Evolutionary conservation across 2,888 invertebrate species (phyloP).

Genomic region (Leptopilina myrica): DNA sequence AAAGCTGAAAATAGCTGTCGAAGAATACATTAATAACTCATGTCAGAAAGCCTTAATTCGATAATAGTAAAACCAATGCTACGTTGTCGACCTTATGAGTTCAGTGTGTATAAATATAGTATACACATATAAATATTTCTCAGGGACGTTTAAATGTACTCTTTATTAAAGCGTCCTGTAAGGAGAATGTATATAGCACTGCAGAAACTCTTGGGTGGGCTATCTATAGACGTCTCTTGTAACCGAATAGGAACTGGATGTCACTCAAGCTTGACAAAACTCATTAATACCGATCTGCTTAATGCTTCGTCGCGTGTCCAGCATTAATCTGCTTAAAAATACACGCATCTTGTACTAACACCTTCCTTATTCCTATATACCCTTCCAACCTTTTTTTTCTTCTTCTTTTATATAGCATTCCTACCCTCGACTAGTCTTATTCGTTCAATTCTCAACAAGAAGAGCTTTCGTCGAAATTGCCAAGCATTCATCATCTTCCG

Average conservation of each 20-base stretch:
- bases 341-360: constrained; percentile 46
- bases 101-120: constrained; percentile 31
- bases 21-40: constrained; percentile 31
- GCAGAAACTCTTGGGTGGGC: constrained; percentile 72
- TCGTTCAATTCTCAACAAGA: constrained; percentile 20
- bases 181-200: constrained; percentile 62
- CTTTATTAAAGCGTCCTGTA: constrained; percentile 43
- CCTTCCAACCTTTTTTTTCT: no score
- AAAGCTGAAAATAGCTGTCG: constrained; percentile 29
- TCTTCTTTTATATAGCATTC: neutral
- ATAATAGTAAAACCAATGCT: constrained; percentile 23
- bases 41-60: neutral
- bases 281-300: constrained; percentile 76
- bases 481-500: constrained; percentile 14
- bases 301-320: constrained; percentile 74
- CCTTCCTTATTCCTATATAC: neutral
- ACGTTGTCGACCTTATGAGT: neutral
- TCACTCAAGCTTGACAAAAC: constrained; percentile 75
- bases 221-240: constrained; percentile 74
- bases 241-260: constrained; percentile 73
- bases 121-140: constrained; percentile 42
- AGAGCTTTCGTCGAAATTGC: constrained; percentile 17
- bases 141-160: constrained; percentile 47
- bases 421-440: neutral
- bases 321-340: constrained; percentile 74